phyloP scores from a whole-genome alignment of 2,888 invertebrate species.

The Trissoscelio sp. region DNA sequence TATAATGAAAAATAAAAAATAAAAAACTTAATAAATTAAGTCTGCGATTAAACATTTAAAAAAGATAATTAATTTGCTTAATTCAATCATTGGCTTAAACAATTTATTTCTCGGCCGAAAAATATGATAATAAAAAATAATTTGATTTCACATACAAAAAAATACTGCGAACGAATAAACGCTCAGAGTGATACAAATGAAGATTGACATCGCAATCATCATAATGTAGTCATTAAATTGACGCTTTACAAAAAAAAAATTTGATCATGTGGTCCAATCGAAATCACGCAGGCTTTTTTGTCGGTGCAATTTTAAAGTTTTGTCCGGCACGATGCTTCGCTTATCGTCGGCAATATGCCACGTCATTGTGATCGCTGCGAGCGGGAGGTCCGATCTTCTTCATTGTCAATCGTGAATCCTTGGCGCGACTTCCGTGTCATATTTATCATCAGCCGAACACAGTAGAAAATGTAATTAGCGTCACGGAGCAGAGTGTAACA shows the following conservation, averaged over 20 bases:
- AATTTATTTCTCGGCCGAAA: too few relatives aligned
- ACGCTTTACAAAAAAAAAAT: constrained; percentile 68
- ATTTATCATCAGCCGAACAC: constrained; percentile 42
- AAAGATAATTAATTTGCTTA: neutral
- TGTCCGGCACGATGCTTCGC: constrained; percentile 32
- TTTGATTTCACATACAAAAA: constrained; percentile 15
- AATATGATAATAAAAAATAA: neutral
- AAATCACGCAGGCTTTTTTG: constrained; percentile 73
- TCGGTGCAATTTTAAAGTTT: constrained; percentile 75
- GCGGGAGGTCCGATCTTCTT: constrained; percentile 57
- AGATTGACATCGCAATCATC: constrained; percentile 80
- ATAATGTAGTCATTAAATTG: constrained; percentile 77
- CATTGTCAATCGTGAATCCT: constrained; percentile 17
- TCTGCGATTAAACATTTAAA: neutral
- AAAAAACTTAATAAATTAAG: neutral
- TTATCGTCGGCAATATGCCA: constrained; percentile 54
- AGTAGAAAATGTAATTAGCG: constrained; percentile 51
- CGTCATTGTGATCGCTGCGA: constrained; percentile 64
- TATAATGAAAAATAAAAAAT: too few relatives aligned
- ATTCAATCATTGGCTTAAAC: constrained; percentile 24
- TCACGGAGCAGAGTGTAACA: neutral
- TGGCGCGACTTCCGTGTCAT: constrained; percentile 32
- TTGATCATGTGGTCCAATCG: constrained; percentile 70
- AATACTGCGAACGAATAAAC: constrained; percentile 19
- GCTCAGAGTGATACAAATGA: constrained; percentile 75